Evolutionary conservation across 2,888 invertebrate species (phyloP), one percentile per base, ranked within the genome.

Genomic region (Chalcosyrphus nemorum): DNA sequence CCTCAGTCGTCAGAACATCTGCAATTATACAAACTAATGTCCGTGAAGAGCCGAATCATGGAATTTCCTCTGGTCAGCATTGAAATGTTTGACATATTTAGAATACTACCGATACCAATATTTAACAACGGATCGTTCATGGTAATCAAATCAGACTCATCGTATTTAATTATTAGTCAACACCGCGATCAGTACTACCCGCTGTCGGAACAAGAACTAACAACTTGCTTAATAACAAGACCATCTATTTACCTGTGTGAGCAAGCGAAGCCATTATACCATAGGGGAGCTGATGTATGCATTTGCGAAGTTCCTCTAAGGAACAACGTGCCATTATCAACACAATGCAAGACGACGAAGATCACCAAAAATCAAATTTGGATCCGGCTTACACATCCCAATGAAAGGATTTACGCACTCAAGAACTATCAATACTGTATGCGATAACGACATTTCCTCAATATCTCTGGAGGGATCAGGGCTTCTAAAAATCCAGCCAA

Each of bases 271-370:
- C n/a, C 21, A 17, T 32, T 54, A 32, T 54, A 54, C 15, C 32
- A 32, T 54, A 54, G 9, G 15, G 54, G 32, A 15, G 54, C 54
- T 15, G 13, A 7, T 54, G 9, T 29, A n/a, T 29, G 50, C 27
- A 52, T 13, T 2, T 54, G 54, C 32, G 54, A 54, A 54, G 29
- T 29, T 11, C 13, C 54, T 32, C 32, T 29, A 7, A 29, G 15
- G 11, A 29, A 52, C 52, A 52, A 24, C 27, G 27, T 52, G n/a
- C 27, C 52, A 27, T 52, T 52, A 21, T 29, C 52, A 27, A 27
- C 52, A 52, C 52, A 52, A 27, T 52, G 52, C 52, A 52, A 52
- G 52, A 52, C 13, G 27, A 50, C 21, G 50, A 9, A 21, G 27
- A 27, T 50, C 50, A 21, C 27, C 24, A 24, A 50, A 50, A 27